Evolutionary conservation across 2,113 vertebrate genomes (phyloP), one percentile per base, ranked within the genome.

Genomic region (Laterallus jamaicensis): DNA sequence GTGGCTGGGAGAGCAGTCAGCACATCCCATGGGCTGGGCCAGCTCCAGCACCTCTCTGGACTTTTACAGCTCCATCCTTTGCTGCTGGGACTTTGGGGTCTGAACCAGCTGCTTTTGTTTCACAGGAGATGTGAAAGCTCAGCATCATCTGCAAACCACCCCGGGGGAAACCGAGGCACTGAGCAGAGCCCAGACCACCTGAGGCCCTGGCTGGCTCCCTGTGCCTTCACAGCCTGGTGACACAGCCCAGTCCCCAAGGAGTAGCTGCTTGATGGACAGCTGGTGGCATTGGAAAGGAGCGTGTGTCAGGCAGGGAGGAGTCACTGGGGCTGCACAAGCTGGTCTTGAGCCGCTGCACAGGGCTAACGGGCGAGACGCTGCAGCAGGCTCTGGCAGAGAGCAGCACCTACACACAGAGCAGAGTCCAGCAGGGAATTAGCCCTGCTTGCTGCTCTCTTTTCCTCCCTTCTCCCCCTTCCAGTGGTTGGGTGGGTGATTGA

Each of bases 61-160:
- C 50, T 79, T 58, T 60, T 13, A 52, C 50, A 25, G 14, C 54
- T 44, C 1, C 0, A 18, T n/a, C 12, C 6, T 42, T 86, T 75
- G 44, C 85, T 93, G 79, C 54, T 0, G 0, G 64, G 32, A 29
- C 37, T 39, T 47, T 5, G 25, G 58, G 75, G 16, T 8, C 77
- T 82, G 86, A 91, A 84, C 52, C 93, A 91, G 91, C 94, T 95
- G 86, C 42, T 91, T 39, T 74, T 5, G 1, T 82, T 92, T 93
- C 77, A 89, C 59, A 93, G 80, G 58, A 82, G 77, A 11, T 55
- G 32, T 0, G 0, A 59, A 78, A 70, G 56, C 77, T 91, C 73
- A 78, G 47, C 88, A 59, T 92, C 86, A 52, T 86, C 91, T 88
- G 86, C 68, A 63, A 37, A 40, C 24, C 24, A 82, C 94, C 63